Percentiles rank a stretch among this genome's conserved stretches.
These are phyloP conservation scores for Electrona antarctica DNA, from an alignment of 2,113 vertebrate species.

Conservation along the genomic window DNA sequence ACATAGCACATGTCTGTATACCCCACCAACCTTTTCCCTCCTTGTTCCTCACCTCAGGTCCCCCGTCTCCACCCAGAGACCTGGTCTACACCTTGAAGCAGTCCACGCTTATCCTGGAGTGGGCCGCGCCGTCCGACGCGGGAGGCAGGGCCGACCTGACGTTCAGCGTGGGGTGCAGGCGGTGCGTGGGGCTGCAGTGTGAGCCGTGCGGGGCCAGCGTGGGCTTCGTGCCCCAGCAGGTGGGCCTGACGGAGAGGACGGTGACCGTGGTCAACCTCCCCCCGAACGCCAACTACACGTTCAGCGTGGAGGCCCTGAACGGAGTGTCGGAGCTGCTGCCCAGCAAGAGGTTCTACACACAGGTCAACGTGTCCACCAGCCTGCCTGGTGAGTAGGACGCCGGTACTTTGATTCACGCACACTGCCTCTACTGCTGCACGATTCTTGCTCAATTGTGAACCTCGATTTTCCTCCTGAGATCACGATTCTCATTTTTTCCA, in stretches of 20 bases:
- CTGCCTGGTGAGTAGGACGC: constrained; percentile 80
- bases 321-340: constrained; percentile 88
- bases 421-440: too few species aligned
- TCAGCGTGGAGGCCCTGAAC: constrained; percentile 88
- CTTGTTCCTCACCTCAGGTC: constrained; percentile 73
- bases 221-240: constrained; percentile 92
- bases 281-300: constrained; percentile 90
- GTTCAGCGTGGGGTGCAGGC: constrained; percentile 88
- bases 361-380: constrained; percentile 88
- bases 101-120: constrained; percentile 86
- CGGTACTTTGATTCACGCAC: too few species aligned
- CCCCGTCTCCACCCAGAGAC: constrained; percentile 88
- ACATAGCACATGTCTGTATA: too few species aligned
- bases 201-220: constrained; percentile 86
- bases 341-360: constrained; percentile 79
- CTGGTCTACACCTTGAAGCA: constrained; percentile 88
- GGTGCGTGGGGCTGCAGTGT: constrained; percentile 77
- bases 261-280: constrained; percentile 92
- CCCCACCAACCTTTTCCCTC: background rate
- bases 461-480: too few species aligned
- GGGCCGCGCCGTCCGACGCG: constrained; percentile 82
- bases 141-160: constrained; percentile 88
- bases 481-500: too few species aligned
- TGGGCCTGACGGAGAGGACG: constrained; percentile 83
- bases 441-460: too few species aligned